Base-by-base conservation (phyloP, 2,888 invertebrate genomes). In the Hydriomena furcata region DNA sequence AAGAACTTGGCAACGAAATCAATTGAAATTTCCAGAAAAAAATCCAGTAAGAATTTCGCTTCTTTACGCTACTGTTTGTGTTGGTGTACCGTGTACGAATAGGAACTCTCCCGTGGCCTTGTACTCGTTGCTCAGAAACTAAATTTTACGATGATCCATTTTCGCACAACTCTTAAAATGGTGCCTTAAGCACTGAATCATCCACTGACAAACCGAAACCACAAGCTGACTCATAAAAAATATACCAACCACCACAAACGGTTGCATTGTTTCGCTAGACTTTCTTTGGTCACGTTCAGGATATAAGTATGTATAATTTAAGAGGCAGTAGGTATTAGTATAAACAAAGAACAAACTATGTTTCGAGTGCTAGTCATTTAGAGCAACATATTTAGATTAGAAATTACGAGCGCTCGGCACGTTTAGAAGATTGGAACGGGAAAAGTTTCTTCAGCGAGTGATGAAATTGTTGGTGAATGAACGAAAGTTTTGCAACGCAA, bases 281-380 rank as follows among this genome's bases (percentile, higher is more conserved):
- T 78, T 76, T 77, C 76, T 73, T 66, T 48, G 57, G 64, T 65
- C 63, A 65, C 61, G 62, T 68, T 61, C 58, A 58, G 61, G 56
- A 62, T 58, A 60, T n/a, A n/a, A n/a, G n/a, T n/a, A 52, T 36
- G 40, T 41, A 51, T 34, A 40, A 46, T 28, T 52, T 56, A 46
- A 52, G 32, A 43, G 34, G 42, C 30, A 47, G 43, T 37, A 42
- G 45, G 45, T 46, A 43, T 28, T 32, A 24, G 47, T 44, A 36
- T 35, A 34, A 37, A 48, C 47, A 44, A 45, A 45, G 50, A 44
- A 53, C 53, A 53, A 47, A 53, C 28, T 51, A 55, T 52, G 41
- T 37, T 47, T 51, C 44, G 31, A 49, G 47, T 44, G 37, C 41
- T 46, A 51, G 48, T 41, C 17, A 46, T 53, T 48, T 36, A 42